phyloP scores from a whole-genome alignment of 2,797 vertebrate genomes.

The Meriones psammophilus region DNA sequence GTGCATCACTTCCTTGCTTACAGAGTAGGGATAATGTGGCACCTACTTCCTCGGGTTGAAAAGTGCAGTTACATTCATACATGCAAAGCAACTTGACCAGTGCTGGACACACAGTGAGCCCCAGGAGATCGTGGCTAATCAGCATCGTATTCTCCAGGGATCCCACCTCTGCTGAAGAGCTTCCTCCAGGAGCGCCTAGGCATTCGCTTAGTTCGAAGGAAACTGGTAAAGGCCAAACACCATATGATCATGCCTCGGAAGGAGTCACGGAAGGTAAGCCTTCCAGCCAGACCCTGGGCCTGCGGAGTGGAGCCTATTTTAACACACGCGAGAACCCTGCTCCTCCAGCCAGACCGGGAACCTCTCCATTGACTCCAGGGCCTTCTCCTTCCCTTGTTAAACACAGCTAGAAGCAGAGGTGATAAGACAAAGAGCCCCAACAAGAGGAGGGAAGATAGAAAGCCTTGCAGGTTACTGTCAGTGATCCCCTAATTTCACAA shows the following conservation, averaged over 20 bases:
- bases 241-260: conserved; percentile 85
- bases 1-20: conserved; percentile 30
- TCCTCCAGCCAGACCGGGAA: background rate
- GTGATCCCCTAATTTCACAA: conserved; percentile 13
- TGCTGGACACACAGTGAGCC: background rate
- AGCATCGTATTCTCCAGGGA: conserved; percentile 86
- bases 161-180: conserved; percentile 89
- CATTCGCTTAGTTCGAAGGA: conserved; percentile 89
- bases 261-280: conserved; percentile 90
- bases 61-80: background rate
- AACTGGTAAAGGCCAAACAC: conserved; percentile 79
- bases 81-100: background rate
- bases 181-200: conserved; percentile 92
- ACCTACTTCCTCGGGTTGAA: background rate
- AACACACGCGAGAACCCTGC: background rate
- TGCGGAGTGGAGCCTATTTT: background rate
- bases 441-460: background rate
- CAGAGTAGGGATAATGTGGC: background rate
- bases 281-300: background rate
- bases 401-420: background rate
- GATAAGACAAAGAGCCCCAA: background rate
- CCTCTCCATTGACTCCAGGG: background rate
- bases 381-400: background rate
- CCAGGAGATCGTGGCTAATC: background rate
- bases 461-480: background rate